Evolutionary conservation across 2,888 invertebrate genomes (phyloP), one percentile per base, ranked within the genome.

Genomic region (Mallateleia sp.): DNA sequence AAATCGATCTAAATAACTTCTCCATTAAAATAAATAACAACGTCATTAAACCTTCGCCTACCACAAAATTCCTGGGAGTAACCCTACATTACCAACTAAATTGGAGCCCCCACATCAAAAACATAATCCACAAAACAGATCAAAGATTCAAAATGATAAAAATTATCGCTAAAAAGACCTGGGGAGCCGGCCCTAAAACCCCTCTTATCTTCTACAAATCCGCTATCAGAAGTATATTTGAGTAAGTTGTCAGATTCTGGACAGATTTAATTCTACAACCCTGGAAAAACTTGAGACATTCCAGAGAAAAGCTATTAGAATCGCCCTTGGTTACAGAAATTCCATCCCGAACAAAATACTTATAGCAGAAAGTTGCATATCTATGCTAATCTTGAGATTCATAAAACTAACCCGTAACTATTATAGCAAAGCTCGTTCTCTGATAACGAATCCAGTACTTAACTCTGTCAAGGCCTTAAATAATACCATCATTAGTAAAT

Each of bases 221-320:
- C 4, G 45, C 74, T 6, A 28, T 78, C 14, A 6, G 38, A 38
- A 54, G 54, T 25, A 25, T 54, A 5, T 14, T 54, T 1, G 54
- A 54, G 25, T 54, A 54, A 8, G 9, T 25, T 54, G 25, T 54
- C 54, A 24, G 6, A 54, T 54, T 25, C 15, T 54, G 1, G 54
- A 54, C 14, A 54, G 25, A 25, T 18, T 18, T 4, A 22, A 50
- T 18, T 11, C 4, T 1, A 18, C 50, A 3, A 7, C 11, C 2
- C 6, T 52, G n/a, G 45, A 50, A 15, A 67, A 34, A 52, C 22
- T 67, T 6, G 18, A 67, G 18, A 15, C 32, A 15, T 22, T 45
- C 6, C 78, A 78, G 25, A 34, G 79, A 18, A 79, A 42, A 52
- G 69, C 79, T 2, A 69, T 60, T 20, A n/a, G 69, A 15, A 42